Percentiles rank a stretch among this genome's conserved stretches.
Evolutionary conservation across 2,113 vertebrate species (phyloP).

Genomic region (Excalfactoria chinensis): DNA sequence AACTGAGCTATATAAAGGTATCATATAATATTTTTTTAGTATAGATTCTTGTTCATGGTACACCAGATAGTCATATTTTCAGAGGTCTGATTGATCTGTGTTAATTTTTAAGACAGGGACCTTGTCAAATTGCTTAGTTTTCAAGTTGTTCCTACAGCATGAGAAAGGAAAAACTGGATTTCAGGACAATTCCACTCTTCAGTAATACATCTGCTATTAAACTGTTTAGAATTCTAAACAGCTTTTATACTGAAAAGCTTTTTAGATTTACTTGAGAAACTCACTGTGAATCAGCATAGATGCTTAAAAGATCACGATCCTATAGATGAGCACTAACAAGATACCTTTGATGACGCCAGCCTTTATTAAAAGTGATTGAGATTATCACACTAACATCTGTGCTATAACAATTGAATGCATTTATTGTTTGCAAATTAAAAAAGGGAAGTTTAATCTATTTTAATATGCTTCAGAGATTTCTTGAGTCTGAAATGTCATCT

Average conservation of each 20-base stretch:
- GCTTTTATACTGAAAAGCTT: neutral
- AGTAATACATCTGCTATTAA: neutral
- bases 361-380: neutral
- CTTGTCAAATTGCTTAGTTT: constrained; percentile 8
- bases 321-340: neutral
- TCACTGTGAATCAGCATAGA: neutral
- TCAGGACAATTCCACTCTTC: neutral
- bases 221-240: neutral
- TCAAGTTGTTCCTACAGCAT: constrained; percentile 36
- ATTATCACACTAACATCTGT: neutral
- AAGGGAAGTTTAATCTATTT: neutral
- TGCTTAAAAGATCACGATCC: neutral
- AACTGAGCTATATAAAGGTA: neutral
- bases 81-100: neutral
- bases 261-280: neutral
- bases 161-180: constrained; percentile 22
- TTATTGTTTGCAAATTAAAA: neutral
- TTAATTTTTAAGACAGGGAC: neutral
- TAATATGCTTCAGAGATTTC: neutral
- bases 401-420: neutral
- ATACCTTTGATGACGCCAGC: neutral
- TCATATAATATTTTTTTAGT: neutral
- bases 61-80: constrained; percentile 1
- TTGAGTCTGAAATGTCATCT: neutral
- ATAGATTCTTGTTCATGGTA: constrained; percentile 1